These are phyloP conservation scores for Siniperca undulata DNA, from an alignment of 2,797 vertebrate species.

Conservation along the genomic window DNA sequence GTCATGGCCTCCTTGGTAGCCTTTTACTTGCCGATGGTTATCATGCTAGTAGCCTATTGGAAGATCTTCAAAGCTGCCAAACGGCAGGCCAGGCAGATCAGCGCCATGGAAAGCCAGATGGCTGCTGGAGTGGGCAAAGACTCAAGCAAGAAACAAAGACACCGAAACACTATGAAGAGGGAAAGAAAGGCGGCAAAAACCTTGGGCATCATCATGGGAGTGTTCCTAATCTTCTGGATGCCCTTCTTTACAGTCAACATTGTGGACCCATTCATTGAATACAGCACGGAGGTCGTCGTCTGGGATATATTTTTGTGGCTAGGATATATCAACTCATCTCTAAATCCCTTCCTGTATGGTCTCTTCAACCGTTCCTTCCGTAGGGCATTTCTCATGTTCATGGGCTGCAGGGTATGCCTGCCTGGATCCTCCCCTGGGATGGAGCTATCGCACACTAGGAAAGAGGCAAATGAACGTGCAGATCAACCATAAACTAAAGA, in stretches of 20 bases:
- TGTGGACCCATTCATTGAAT: slow-evolving; percentile 86
- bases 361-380: slow-evolving; percentile 88
- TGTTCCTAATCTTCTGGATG: slow-evolving; percentile 88
- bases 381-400: slow-evolving; percentile 86
- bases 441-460: slow-evolving; percentile 84
- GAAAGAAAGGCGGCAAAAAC: slow-evolving; percentile 88
- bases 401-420: slow-evolving; percentile 85
- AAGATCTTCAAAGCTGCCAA: slow-evolving; percentile 88
- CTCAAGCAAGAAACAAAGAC: slow-evolving; percentile 83
- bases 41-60: slow-evolving; percentile 88
- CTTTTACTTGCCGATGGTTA: slow-evolving; percentile 86
- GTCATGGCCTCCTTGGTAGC: slow-evolving; percentile 86
- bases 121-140: slow-evolving; percentile 80
- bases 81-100: slow-evolving; percentile 87
- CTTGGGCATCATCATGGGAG: slow-evolving; percentile 88
- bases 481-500: slow-evolving; percentile 60
- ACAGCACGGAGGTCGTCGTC: slow-evolving; percentile 79
- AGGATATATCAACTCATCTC: slow-evolving; percentile 88
- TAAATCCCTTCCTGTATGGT: slow-evolving; percentile 88
- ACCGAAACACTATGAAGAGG: slow-evolving; percentile 81
- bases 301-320: slow-evolving; percentile 89
- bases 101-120: slow-evolving; percentile 86
- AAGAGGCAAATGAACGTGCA: slow-evolving; percentile 70
- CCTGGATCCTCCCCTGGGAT: slow-evolving; percentile 78
- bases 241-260: slow-evolving; percentile 89